Conservation (phyloP, 2,113 vertebrate genomes). For the Ondatra zibethicus region DNA sequence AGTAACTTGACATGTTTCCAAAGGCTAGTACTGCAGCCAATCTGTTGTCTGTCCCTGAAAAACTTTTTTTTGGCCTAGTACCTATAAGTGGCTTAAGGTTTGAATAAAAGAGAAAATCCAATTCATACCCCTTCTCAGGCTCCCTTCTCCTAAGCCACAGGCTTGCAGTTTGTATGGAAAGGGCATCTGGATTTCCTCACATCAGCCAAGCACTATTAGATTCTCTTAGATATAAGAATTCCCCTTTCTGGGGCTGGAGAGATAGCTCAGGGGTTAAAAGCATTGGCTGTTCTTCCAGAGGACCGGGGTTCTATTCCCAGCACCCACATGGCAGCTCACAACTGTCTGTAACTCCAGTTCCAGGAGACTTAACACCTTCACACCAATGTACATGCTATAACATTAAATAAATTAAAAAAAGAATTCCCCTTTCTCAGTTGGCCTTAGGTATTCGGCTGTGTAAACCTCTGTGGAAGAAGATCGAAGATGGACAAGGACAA, state of each 20-base stretch:
- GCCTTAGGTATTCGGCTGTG: not conserved
- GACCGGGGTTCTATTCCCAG: no score
- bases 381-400: no score
- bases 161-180: not conserved
- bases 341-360: no score
- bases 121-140: not conserved
- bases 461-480: not conserved
- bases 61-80: not conserved
- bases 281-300: no score
- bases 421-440: not conserved
- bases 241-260: no score
- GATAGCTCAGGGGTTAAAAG: no score
- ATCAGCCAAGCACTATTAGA: not conserved
- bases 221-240: not conserved
- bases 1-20: not conserved
- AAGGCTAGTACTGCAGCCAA: not conserved
- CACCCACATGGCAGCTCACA: no score
- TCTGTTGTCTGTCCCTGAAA: not conserved
- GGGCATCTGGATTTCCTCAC: not conserved
- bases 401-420: no score
- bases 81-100: not conserved
- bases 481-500: not conserved
- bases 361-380: no score
- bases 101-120: not conserved
- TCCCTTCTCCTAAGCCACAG: slow-evolving; percentile 6